A percentile compares a stretch with the other conserved stretches of the same genome.
phyloP scores from a whole-genome alignment of 2,113 vertebrate genomes.

The Lipophrys pholis region DNA sequence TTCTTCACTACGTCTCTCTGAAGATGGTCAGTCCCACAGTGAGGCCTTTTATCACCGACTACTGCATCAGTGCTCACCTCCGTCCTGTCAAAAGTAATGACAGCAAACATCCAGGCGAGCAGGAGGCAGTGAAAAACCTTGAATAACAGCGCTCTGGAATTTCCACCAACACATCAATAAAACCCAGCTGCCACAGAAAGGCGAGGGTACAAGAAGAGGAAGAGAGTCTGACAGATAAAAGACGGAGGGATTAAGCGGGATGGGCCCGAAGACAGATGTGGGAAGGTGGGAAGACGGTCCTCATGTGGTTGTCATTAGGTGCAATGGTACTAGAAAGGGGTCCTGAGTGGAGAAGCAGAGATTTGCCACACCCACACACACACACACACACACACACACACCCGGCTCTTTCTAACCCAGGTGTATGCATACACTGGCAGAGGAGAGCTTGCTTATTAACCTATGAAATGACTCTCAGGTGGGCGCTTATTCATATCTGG shows the following conservation, averaged over 20 bases:
- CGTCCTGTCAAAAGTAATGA: conserved; percentile 65
- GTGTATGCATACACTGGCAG: conserved; percentile 7
- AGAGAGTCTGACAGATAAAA: conserved; percentile 50
- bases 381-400: no score
- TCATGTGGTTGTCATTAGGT: conserved; percentile 67
- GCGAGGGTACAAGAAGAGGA: conserved; percentile 30
- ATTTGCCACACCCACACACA: conserved; percentile 19
- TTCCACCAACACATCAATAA: conserved; percentile 55
- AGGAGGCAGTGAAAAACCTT: conserved; percentile 49
- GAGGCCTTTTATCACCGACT: conserved; percentile 51
- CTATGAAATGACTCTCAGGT: conserved; percentile 27
- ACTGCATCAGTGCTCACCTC: conserved; percentile 67
- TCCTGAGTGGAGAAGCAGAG: conserved; percentile 6
- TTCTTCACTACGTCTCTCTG: neutral
- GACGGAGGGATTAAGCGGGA: conserved; percentile 52
- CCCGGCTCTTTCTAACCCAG: no score
- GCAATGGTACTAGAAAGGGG: conserved; percentile 10
- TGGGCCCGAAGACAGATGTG: conserved; percentile 50
- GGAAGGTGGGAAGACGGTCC: conserved; percentile 18
- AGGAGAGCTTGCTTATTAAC: conserved; percentile 23
- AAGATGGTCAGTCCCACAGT: conserved; percentile 32
- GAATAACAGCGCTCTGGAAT: conserved; percentile 42
- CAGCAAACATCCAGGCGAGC: conserved; percentile 63
- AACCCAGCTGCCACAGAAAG: conserved; percentile 26
- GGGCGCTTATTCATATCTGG: conserved; percentile 28